A percentile compares a stretch with the other conserved stretches of the same genome.
phyloP scores from a whole-genome alignment of 2,797 vertebrate species.

The Amblyopsis hoosieri region DNA sequence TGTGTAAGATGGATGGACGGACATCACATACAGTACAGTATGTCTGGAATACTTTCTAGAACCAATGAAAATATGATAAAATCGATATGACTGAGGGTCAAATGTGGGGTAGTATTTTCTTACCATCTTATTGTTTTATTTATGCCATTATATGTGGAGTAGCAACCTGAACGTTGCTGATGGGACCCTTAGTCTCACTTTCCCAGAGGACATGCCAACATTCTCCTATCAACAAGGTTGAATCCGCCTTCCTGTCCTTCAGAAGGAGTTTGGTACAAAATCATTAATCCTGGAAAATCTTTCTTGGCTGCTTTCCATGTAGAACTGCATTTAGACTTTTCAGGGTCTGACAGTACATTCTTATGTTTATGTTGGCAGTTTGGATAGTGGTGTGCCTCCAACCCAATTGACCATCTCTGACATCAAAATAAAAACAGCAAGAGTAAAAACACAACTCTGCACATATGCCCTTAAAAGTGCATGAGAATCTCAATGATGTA shows the following conservation, averaged over 20 bases:
- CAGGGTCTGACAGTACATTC: constrained; percentile 22
- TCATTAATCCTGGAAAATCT: constrained; percentile 38
- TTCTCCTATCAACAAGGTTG: constrained; percentile 45
- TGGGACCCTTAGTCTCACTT: constrained; percentile 42
- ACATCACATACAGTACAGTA: too few relatives aligned
- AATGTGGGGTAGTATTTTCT: constrained; percentile 12
- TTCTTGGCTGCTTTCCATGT: constrained; percentile 18
- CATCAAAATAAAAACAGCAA: background rate
- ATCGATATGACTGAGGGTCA: background rate
- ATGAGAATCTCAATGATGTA: constrained; percentile 2
- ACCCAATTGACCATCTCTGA: background rate
- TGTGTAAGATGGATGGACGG: too few relatives aligned
- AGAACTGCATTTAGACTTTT: constrained; percentile 19
- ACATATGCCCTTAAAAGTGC: constrained; percentile 21
- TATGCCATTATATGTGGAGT: constrained; percentile 34
- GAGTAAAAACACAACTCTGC: background rate
- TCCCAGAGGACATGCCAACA: constrained; percentile 51
- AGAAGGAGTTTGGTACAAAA: constrained; percentile 21
- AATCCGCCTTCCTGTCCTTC: constrained; percentile 40
- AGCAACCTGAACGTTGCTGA: constrained; percentile 40
- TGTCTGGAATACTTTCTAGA: too few relatives aligned
- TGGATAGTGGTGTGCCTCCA: constrained; percentile 8
- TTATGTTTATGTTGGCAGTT: constrained; percentile 16
- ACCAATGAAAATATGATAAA: too few relatives aligned
- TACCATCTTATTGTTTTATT: constrained; percentile 12